Evolutionary conservation across 2,797 vertebrate genomes (phyloP).

Genomic region (Parambassis ranga): DNA sequence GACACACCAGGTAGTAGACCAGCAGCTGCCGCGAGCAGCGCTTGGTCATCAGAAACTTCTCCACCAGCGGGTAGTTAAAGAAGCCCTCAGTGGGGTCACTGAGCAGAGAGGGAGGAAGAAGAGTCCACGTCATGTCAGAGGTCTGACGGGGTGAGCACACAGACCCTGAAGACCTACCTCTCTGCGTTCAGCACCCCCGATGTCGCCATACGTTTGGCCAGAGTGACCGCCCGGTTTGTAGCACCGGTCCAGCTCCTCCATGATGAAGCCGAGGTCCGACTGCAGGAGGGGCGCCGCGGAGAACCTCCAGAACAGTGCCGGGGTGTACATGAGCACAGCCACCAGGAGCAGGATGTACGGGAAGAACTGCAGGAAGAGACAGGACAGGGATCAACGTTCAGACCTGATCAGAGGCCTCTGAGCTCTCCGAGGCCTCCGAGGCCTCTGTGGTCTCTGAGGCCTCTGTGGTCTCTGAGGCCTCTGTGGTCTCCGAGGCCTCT

Average conservation of each 20-base stretch:
- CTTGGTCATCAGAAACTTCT: conserved; percentile 93
- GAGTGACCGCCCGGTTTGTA: conserved; percentile 93
- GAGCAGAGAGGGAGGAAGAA: neutral
- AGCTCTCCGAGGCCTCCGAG: too few species aligned
- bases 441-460: too few species aligned
- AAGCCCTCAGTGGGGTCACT: conserved; percentile 87
- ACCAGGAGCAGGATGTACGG: conserved; percentile 92
- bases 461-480: too few species aligned
- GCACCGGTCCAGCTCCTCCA: conserved; percentile 93
- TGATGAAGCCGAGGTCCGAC: conserved; percentile 93
- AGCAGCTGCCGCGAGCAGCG: conserved; percentile 80
- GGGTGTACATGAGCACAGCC: conserved; percentile 88
- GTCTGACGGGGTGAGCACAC: too few species aligned
- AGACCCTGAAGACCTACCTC: conserved; percentile 34
- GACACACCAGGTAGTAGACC: conserved; percentile 85
- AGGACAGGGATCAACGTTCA: neutral
- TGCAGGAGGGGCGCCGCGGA: conserved; percentile 86
- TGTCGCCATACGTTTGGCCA: conserved; percentile 79
- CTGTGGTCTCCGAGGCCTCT: too few species aligned
- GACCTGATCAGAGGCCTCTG: too few species aligned
- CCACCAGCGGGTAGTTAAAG: conserved; percentile 92
- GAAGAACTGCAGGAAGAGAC: conserved; percentile 84
- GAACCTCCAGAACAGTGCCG: conserved; percentile 91
- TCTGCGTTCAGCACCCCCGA: conserved; percentile 35
- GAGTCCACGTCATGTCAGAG: too few species aligned